Conservation (phyloP, 2,888 invertebrate species). For the Carterocephalus palaemon region DNA sequence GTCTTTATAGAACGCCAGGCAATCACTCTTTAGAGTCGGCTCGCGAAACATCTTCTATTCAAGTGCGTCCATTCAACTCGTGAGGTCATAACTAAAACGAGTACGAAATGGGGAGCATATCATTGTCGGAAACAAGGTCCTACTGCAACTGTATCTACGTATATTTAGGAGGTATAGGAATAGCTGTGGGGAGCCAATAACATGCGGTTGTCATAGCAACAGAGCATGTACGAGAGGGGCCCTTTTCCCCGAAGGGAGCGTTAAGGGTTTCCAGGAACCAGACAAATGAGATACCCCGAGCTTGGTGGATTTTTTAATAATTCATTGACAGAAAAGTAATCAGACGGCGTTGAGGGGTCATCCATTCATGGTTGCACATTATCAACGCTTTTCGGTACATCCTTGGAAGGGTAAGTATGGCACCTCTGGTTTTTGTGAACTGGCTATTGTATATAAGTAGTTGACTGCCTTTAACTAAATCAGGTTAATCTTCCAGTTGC, state of each 20-base stretch:
- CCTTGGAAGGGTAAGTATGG: conserved; percentile 37
- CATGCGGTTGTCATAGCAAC: conserved; percentile 68
- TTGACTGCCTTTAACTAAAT: conserved; percentile 31
- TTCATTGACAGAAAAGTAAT: conserved; percentile 31
- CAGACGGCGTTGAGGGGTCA: conserved; percentile 36
- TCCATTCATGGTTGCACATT: conserved; percentile 40
- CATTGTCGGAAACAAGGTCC: conserved; percentile 39
- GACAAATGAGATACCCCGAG: conserved; percentile 53
- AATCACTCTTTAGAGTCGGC: conserved; percentile 10
- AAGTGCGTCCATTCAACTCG: conserved; percentile 28
- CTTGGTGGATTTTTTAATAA: conserved; percentile 40
- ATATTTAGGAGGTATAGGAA: conserved; percentile 47
- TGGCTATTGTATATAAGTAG: conserved; percentile 34
- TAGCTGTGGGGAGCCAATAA: conserved; percentile 70
- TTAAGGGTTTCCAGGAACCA: conserved; percentile 58
- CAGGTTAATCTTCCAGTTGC: neutral
- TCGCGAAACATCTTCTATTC: conserved; percentile 28
- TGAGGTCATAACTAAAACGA: conserved; percentile 27
- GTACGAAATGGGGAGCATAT: conserved; percentile 32
- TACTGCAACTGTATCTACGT: conserved; percentile 38
- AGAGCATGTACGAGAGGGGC: conserved; percentile 54
- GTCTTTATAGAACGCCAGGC: neutral
- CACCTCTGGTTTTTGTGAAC: conserved; percentile 6
- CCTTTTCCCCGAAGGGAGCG: conserved; percentile 53
- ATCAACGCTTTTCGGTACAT: conserved; percentile 45